These are phyloP conservation scores for Leuciscus waleckii DNA, from an alignment of 2,797 vertebrate species.

Conservation along the genomic window DNA sequence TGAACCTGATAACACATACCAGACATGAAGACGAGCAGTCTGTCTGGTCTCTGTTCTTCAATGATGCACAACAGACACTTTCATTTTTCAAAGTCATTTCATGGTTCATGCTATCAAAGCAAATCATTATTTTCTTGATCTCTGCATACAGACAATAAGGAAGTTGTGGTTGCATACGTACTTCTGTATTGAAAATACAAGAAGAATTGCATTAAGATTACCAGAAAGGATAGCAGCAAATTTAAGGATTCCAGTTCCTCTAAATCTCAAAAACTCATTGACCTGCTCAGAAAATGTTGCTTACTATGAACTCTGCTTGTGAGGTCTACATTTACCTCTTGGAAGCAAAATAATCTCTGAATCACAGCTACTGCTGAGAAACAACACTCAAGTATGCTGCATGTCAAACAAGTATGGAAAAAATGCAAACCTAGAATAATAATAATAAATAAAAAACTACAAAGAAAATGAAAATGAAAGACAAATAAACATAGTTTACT, in stretches of 20 bases:
- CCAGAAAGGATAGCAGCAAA: not conserved
- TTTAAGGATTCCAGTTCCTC: conserved; percentile 8
- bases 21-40: conserved; percentile 42
- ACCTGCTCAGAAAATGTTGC: conserved; percentile 13
- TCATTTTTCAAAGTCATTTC: not conserved
- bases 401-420: not conserved
- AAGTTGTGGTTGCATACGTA: conserved; percentile 13
- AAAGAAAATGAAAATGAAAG: not conserved
- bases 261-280: not conserved
- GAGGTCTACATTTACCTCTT: not conserved
- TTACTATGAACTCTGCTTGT: not conserved
- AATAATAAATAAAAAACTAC: not conserved
- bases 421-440: not conserved
- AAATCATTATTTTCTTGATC: conserved; percentile 16
- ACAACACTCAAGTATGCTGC: not conserved
- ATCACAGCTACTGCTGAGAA: not conserved
- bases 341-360: not conserved
- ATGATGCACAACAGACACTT: conserved; percentile 19
- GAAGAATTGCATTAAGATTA: not conserved
- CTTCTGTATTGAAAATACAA: not conserved
- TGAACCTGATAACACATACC: conserved; percentile 22
- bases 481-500: not conserved
- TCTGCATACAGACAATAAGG: not conserved
- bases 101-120: conserved; percentile 6
- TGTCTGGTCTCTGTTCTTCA: conserved; percentile 3